Percentiles rank a stretch among this genome's conserved stretches.
These are phyloP conservation scores for Erebia epiphron DNA, from an alignment of 2,888 invertebrate species.

Conservation along the genomic window DNA sequence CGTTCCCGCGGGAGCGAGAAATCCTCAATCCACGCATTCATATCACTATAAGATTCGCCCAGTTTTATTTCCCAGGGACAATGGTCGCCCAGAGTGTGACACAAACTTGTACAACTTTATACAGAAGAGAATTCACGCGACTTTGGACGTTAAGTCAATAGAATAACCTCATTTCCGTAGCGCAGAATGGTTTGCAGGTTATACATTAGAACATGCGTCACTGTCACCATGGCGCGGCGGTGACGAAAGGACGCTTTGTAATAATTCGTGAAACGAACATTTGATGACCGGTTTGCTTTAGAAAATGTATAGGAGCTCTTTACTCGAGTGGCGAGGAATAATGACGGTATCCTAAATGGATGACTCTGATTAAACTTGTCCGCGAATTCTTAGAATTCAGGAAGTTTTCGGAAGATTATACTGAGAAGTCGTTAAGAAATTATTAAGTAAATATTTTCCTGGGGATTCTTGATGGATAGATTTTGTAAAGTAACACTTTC, in stretches of 20 bases:
- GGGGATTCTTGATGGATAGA: not conserved
- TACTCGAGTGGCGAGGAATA: slow-evolving; percentile 45
- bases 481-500: not conserved
- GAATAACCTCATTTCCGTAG: slow-evolving; percentile 31
- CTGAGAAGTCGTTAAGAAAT: slow-evolving; percentile 2
- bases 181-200: slow-evolving; percentile 52
- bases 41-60: slow-evolving; percentile 55
- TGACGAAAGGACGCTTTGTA: slow-evolving; percentile 63
- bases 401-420: slow-evolving; percentile 24
- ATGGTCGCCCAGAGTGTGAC: slow-evolving; percentile 59
- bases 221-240: slow-evolving; percentile 60
- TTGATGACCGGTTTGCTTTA: slow-evolving; percentile 63
- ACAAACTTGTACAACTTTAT: slow-evolving; percentile 49
- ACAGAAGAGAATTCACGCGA: slow-evolving; percentile 42
- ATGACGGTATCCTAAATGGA: slow-evolving; percentile 50
- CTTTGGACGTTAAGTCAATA: slow-evolving; percentile 50
- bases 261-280: slow-evolving; percentile 74
- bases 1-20: too few species aligned
- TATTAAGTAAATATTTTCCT: slow-evolving; percentile 5
- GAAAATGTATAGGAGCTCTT: slow-evolving; percentile 47
- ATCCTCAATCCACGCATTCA: slow-evolving; percentile 42
- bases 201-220: slow-evolving; percentile 77
- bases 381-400: slow-evolving; percentile 29
- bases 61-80: slow-evolving; percentile 70
- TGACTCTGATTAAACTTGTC: slow-evolving; percentile 48